These are phyloP conservation scores for Pseudomyrmex sp. DNA, from an alignment of 1,140 invertebrate genomes.

Conservation along the genomic window DNA sequence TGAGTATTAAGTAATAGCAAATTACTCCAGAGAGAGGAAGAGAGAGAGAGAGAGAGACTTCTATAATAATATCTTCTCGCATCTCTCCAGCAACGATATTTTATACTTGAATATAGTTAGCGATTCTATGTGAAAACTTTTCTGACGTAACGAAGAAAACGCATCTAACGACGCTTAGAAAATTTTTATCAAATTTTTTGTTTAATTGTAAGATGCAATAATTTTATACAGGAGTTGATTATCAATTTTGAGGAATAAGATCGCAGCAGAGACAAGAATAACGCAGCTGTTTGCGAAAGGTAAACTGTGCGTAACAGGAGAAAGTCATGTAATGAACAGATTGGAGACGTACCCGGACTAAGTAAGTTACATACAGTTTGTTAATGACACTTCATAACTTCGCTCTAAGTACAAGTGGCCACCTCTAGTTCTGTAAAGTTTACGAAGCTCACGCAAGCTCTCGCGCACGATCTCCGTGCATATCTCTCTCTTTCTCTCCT, in stretches of 20 bases:
- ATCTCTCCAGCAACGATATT: too few relatives aligned
- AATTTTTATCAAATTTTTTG: too few relatives aligned
- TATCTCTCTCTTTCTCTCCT: slow-evolving; percentile 52
- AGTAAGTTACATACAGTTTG: slow-evolving; percentile 59
- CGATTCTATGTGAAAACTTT: slow-evolving; percentile 5
- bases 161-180: neutral
- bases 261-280: slow-evolving; percentile 10
- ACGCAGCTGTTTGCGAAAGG: slow-evolving; percentile 21
- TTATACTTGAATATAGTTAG: slow-evolving; percentile 14
- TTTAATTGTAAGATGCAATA: too few relatives aligned
- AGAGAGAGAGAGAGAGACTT: neutral
- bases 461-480: slow-evolving; percentile 24
- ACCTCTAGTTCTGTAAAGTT: slow-evolving; percentile 64
- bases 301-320: slow-evolving; percentile 22
- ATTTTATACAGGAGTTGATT: too few relatives aligned
- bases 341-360: slow-evolving; percentile 42
- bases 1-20: slow-evolving; percentile 41
- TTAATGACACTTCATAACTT: slow-evolving; percentile 67
- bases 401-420: slow-evolving; percentile 63
- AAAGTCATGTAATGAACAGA: slow-evolving; percentile 60
- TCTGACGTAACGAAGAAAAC: neutral
- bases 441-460: slow-evolving; percentile 54
- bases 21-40: slow-evolving; percentile 23
- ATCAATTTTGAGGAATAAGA: slow-evolving; percentile 18
- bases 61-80: too few relatives aligned